Conservation (phyloP, 1,140 invertebrate genomes). For the Holotrichia oblita region DNA sequence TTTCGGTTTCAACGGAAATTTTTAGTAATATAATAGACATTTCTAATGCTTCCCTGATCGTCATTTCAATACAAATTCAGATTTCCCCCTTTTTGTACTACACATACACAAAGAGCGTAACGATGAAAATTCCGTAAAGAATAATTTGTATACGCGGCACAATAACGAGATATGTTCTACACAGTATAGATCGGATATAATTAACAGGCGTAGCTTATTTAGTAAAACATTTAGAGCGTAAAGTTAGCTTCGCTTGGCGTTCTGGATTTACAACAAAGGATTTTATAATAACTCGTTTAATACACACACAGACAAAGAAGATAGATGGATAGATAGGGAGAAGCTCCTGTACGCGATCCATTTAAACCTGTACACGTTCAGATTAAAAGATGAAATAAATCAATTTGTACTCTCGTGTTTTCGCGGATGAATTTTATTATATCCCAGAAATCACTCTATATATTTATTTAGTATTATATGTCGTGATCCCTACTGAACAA, state of each 20-base stretch:
- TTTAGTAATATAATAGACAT: too few species aligned
- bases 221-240: not conserved
- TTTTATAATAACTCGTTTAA: not conserved
- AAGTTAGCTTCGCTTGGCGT: not conserved
- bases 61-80: too few species aligned
- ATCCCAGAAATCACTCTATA: too few species aligned
- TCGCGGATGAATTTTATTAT: too few species aligned
- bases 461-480: too few species aligned
- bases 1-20: too few species aligned
- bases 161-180: not conserved
- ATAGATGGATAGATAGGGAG: too few species aligned
- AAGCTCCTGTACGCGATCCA: too few species aligned
- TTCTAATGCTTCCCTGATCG: too few species aligned
- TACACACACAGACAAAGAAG: not conserved
- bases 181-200: not conserved
- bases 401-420: not conserved
- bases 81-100: not conserved
- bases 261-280: constrained; percentile 6
- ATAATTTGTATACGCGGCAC: constrained; percentile 13
- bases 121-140: not conserved
- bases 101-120: not conserved
- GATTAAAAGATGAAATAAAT: constrained; percentile 2
- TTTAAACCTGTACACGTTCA: too few species aligned
- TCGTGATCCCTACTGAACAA: too few species aligned
- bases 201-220: constrained; percentile 1